These are phyloP conservation scores for Axinella damicornis DNA, from an alignment of 37 sponge, comb jelly and placozoan species.

Conservation along the genomic window DNA sequence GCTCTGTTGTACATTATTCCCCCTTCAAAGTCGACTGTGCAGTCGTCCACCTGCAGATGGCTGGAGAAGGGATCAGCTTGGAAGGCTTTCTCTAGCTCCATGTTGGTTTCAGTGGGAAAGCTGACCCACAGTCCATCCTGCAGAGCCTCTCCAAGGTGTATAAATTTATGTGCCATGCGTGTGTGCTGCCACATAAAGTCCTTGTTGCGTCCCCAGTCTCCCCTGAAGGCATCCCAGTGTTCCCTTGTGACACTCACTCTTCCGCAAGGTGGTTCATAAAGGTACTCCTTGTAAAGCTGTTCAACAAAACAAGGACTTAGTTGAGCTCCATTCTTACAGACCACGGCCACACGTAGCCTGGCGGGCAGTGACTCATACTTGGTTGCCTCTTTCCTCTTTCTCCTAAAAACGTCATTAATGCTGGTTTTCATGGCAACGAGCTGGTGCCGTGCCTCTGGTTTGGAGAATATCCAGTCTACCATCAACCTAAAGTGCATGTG, in stretches of 20 bases:
- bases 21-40: slow-evolving; percentile 40
- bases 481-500: slow-evolving; percentile 38
- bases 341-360: slow-evolving; percentile 20
- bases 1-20: slow-evolving; percentile 25
- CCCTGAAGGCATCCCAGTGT: slow-evolving; percentile 41
- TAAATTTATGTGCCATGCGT: neutral
- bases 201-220: slow-evolving; percentile 26
- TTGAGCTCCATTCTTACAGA: slow-evolving; percentile 45
- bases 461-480: slow-evolving; percentile 55
- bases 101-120: slow-evolving; percentile 25
- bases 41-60: neutral
- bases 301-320: slow-evolving; percentile 71
- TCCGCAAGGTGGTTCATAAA: neutral
- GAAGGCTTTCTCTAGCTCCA: slow-evolving; percentile 44
- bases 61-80: slow-evolving; percentile 20
- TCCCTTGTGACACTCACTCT: slow-evolving; percentile 30
- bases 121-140: slow-evolving; percentile 12
- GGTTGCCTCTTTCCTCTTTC: neutral
- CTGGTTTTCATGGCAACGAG: slow-evolving; percentile 1
- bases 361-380: neutral
- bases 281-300: slow-evolving; percentile 45
- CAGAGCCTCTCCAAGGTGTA: neutral
- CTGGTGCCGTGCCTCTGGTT: slow-evolving; percentile 1
- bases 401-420: neutral
- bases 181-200: slow-evolving; percentile 43